These are phyloP conservation scores for Aleiodes alternator DNA, from an alignment of 2,888 invertebrate species.

Conservation along the genomic window DNA sequence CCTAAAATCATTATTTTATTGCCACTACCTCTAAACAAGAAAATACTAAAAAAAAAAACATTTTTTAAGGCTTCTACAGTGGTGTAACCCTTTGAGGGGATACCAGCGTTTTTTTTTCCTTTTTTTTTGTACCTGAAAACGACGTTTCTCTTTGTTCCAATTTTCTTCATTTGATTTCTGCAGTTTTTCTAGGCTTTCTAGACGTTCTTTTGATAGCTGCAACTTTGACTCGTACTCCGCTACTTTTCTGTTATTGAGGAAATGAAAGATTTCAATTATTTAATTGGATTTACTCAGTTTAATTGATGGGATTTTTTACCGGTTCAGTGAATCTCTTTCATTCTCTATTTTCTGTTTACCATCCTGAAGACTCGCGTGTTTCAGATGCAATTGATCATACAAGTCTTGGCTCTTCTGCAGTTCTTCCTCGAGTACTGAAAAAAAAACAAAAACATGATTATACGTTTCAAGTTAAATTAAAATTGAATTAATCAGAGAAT, in stretches of 20 bases:
- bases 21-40: too few species aligned
- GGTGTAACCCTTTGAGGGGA: too few species aligned
- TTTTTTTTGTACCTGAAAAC: conserved; percentile 50
- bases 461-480: conserved; percentile 29
- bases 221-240: conserved; percentile 80
- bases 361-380: conserved; percentile 89
- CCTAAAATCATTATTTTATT: too few species aligned
- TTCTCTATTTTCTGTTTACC: conserved; percentile 88
- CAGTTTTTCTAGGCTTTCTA: conserved; percentile 81
- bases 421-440: conserved; percentile 81
- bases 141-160: conserved; percentile 84
- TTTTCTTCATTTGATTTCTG: conserved; percentile 81
- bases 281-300: conserved; percentile 7
- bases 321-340: conserved; percentile 87
- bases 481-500: not conserved
- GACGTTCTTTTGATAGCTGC: conserved; percentile 79
- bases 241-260: conserved; percentile 78
- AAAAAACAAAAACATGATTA: conserved; percentile 33
- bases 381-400: conserved; percentile 87
- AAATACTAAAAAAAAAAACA: too few species aligned
- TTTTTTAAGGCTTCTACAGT: too few species aligned
- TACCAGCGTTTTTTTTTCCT: not conserved
- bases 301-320: conserved; percentile 75
- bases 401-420: conserved; percentile 83
- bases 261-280: conserved; percentile 29